Percentiles rank a stretch among this genome's conserved stretches.
phyloP scores from a whole-genome alignment of 2,113 vertebrate species.

The Ctenodactylus gundi region DNA sequence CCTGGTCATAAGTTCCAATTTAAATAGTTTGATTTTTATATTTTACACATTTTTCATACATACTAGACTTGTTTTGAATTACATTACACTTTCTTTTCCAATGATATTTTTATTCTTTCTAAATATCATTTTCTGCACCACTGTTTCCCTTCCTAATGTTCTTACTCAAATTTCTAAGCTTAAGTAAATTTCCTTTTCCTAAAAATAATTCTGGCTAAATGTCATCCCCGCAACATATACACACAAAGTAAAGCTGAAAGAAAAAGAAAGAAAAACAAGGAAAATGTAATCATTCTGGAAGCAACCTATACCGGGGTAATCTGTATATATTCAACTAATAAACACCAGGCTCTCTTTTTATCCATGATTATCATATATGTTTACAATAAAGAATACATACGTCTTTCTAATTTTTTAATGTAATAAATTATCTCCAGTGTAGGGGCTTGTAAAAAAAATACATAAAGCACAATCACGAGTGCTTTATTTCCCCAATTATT shows the following conservation, averaged over 20 bases:
- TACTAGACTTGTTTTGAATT: neutral
- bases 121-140: neutral
- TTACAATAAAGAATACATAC: neutral
- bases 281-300: neutral
- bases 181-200: neutral
- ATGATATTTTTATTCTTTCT: neutral
- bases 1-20: too few relatives aligned
- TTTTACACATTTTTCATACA: neutral
- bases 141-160: neutral
- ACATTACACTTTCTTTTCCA: neutral
- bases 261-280: neutral
- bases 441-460: neutral
- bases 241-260: accelerated
- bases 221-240: neutral
- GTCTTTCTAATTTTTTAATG: neutral
- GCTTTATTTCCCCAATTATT: neutral
- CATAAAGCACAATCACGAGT: neutral
- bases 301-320: neutral
- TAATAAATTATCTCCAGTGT: too few relatives aligned
- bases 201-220: constrained; percentile 2
- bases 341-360: neutral
- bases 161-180: neutral
- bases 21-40: too few relatives aligned
- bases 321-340: neutral
- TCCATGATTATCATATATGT: neutral